phyloP scores from a whole-genome alignment of 92 coral and sea anemone species.

The Blastomussa wellsi region DNA sequence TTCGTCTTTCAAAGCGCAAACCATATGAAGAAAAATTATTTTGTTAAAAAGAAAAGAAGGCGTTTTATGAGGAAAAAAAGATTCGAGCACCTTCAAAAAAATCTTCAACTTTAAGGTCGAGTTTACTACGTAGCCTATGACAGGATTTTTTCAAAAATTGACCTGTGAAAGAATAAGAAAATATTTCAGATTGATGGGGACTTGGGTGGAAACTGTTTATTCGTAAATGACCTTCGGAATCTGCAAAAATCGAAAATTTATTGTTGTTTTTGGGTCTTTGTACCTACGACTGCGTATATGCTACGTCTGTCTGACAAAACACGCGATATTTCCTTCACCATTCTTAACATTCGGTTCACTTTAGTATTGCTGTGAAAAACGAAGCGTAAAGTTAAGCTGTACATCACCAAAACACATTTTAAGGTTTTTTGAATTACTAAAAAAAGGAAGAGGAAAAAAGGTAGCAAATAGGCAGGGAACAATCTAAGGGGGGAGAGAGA shows the following conservation, averaged over 20 bases:
- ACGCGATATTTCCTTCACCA: too few relatives aligned
- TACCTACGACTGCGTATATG: background rate
- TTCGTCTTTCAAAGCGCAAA: background rate
- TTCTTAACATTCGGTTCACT: too few relatives aligned
- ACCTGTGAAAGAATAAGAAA: background rate
- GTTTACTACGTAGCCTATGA: background rate
- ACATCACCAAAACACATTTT: too few relatives aligned
- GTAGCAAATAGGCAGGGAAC: background rate
- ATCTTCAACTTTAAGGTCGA: background rate
- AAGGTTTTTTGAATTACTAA: too few relatives aligned
- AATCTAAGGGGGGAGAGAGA: background rate
- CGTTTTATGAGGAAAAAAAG: background rate
- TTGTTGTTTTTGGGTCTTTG: background rate
- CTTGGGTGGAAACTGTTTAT: background rate
- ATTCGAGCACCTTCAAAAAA: background rate
- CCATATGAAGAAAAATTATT: background rate
- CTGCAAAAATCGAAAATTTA: conserved; percentile 2
- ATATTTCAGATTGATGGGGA: background rate
- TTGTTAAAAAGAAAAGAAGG: too few relatives aligned
- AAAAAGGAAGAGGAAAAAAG: background rate
- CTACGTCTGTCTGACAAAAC: too few relatives aligned
- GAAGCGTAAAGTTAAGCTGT: too few relatives aligned
- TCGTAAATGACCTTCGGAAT: conserved; percentile 15
- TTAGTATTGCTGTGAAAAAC: background rate
- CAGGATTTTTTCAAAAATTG: too few relatives aligned